A percentile compares a stretch with the other conserved stretches of the same genome.
phyloP scores from a whole-genome alignment of 2,888 invertebrate species.

The Thymelicus lineola region DNA sequence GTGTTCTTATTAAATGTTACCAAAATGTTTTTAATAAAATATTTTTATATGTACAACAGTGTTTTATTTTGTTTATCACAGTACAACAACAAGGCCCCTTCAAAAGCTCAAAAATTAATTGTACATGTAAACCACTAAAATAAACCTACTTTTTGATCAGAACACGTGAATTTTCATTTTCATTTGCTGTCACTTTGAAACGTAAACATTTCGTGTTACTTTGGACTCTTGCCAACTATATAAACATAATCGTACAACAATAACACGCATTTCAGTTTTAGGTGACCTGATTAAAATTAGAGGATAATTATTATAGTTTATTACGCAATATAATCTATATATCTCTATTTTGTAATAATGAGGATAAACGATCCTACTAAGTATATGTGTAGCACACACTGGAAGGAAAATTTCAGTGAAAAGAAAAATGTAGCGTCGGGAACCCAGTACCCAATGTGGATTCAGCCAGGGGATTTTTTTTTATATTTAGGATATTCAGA shows the following conservation, averaged over 20 bases:
- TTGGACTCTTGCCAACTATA: conserved; percentile 59
- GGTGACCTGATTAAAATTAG: too few relatives aligned
- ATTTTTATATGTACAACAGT: conserved; percentile 83
- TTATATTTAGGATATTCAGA: too few relatives aligned
- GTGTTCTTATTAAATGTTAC: conserved; percentile 87
- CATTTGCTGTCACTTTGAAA: conserved; percentile 57
- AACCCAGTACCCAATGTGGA: too few relatives aligned
- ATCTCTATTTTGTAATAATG: too few relatives aligned
- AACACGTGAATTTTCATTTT: conserved; percentile 36
- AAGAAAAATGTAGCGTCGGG: too few relatives aligned
- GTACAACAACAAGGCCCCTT: background rate
- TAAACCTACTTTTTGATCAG: conserved; percentile 8
- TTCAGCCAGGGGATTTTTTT: too few relatives aligned
- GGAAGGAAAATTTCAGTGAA: too few relatives aligned
- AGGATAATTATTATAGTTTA: too few relatives aligned
- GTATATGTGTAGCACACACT: too few relatives aligned
- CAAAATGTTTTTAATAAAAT: conserved; percentile 87
- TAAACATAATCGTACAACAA: conserved; percentile 38
- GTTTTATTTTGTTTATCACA: conserved; percentile 46
- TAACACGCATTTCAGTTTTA: too few relatives aligned
- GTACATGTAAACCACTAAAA: conserved; percentile 26
- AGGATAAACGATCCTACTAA: too few relatives aligned
- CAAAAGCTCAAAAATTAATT: conserved; percentile 13
- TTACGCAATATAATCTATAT: too few relatives aligned
- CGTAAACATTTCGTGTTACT: conserved; percentile 53